These are phyloP conservation scores for Hermaeophaga mercurialis DNA, from an alignment of 2,888 invertebrate species.

Conservation along the genomic window DNA sequence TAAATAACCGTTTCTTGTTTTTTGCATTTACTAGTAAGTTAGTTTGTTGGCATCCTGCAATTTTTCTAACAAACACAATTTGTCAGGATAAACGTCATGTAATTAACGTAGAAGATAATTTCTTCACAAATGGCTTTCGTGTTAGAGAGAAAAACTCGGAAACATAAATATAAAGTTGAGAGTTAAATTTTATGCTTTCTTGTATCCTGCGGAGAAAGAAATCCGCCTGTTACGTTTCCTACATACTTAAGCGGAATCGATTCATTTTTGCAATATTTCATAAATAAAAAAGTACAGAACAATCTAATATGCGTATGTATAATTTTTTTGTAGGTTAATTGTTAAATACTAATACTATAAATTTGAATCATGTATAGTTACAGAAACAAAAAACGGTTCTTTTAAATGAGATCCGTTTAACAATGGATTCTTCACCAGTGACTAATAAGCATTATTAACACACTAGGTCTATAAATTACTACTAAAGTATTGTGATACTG, in stretches of 20 bases:
- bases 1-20: no score
- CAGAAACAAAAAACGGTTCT: no score
- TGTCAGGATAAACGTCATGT: conserved; percentile 10
- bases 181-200: conserved; percentile 23
- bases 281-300: no score
- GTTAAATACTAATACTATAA: no score
- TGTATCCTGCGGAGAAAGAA: conserved; percentile 15
- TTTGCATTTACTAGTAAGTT: neutral
- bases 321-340: no score
- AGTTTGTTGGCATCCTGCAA: conserved; percentile 1
- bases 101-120: conserved; percentile 16
- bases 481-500: neutral
- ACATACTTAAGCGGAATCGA: neutral
- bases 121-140: conserved; percentile 13
- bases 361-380: no score
- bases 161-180: conserved; percentile 23
- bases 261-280: no score
- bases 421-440: no score
- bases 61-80: conserved; percentile 9
- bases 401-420: no score
- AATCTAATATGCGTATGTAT: no score
- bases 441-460: no score
- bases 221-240: conserved; percentile 21
- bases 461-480: no score
- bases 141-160: conserved; percentile 12